Evolutionary conservation across 2,888 invertebrate species (phyloP).

Genomic region (Caenorhabditis imperialis): DNA sequence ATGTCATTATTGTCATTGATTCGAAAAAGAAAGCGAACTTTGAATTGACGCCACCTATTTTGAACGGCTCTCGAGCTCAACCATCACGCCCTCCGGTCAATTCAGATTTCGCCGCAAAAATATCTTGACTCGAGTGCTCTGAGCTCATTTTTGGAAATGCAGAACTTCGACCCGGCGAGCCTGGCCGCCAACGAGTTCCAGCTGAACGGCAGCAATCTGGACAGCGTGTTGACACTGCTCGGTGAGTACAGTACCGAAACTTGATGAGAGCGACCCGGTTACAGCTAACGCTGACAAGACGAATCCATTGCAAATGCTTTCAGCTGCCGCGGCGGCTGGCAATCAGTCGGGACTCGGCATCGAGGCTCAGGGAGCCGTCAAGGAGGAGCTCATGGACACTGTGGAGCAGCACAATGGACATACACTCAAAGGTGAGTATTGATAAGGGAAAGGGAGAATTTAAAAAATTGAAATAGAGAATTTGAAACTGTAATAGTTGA

Average conservation of each 20-base stretch:
- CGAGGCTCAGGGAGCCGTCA: slow-evolving; percentile 8
- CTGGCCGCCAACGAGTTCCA: slow-evolving; percentile 32
- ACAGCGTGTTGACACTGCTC: slow-evolving; percentile 58
- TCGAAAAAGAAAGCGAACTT: slow-evolving; percentile 36
- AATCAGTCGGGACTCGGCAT: slow-evolving; percentile 7
- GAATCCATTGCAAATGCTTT: slow-evolving; percentile 62
- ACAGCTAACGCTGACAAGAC: slow-evolving; percentile 42
- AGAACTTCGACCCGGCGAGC: slow-evolving; percentile 54
- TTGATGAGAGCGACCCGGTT: no score
- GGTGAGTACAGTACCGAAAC: slow-evolving; percentile 50
- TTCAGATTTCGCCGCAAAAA: slow-evolving; percentile 50
- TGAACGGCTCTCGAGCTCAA: background rate
- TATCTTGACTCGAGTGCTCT: slow-evolving; percentile 37
- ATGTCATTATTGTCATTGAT: slow-evolving; percentile 1
- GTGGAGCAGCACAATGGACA: slow-evolving; percentile 32
- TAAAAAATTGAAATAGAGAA: no score
- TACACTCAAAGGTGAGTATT: slow-evolving; percentile 27
- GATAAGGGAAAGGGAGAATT: no score
- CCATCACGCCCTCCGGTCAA: slow-evolving; percentile 7
- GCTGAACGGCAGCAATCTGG: slow-evolving; percentile 55
- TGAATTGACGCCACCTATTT: slow-evolving; percentile 31
- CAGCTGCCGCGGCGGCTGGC: slow-evolving; percentile 62
- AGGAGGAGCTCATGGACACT: slow-evolving; percentile 39
- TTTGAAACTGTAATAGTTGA: no score
- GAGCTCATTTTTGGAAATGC: slow-evolving; percentile 57